Conservation (phyloP, 2,888 invertebrate genomes). For the Mycalesis mineus region DNA sequence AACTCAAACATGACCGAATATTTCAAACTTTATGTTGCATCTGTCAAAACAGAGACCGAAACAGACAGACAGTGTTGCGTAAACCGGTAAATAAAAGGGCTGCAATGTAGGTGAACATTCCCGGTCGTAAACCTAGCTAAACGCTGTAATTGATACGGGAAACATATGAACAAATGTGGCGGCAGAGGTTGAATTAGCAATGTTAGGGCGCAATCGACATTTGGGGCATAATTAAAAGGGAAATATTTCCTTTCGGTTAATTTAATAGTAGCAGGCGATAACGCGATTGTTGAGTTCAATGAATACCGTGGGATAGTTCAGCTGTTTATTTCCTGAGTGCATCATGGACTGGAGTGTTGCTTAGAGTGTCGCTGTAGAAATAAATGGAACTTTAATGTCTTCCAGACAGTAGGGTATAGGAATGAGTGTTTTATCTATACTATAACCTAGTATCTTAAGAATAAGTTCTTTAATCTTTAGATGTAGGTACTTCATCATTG, state of each 20-base stretch:
- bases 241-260: constrained; percentile 32
- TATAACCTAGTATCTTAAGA: no score
- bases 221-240: constrained; percentile 37
- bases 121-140: constrained; percentile 48
- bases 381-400: not conserved
- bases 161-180: constrained; percentile 42
- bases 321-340: not conserved
- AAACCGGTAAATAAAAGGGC: constrained; percentile 39
- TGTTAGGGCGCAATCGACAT: constrained; percentile 40
- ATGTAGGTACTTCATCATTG: no score
- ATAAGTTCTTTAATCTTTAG: no score
- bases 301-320: constrained; percentile 18
- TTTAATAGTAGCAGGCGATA: constrained; percentile 25
- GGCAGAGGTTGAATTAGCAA: constrained; percentile 44
- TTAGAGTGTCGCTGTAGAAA: not conserved
- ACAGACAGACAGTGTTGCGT: constrained; percentile 41
- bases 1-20: constrained; percentile 46
- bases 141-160: constrained; percentile 59
- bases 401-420: not conserved
- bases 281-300: constrained; percentile 29
- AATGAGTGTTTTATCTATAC: no score
- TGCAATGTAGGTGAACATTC: constrained; percentile 47
- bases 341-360: not conserved
- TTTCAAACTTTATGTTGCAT: constrained; percentile 53
- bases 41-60: constrained; percentile 57